Evolutionary conservation across 2,888 invertebrate genomes (phyloP), one percentile per base, ranked within the genome.

Genomic region (Acrobasis repandana): DNA sequence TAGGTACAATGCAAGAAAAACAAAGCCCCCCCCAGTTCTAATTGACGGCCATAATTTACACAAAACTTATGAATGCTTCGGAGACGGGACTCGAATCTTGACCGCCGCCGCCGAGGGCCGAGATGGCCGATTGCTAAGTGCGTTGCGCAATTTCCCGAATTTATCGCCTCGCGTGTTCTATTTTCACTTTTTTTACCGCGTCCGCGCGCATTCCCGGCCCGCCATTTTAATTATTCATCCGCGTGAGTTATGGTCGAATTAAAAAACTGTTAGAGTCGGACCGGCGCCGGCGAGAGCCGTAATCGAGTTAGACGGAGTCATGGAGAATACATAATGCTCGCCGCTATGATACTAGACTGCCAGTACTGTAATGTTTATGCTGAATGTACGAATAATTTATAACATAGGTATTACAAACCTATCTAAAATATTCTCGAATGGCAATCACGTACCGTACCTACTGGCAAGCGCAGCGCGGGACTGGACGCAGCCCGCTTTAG

Each of bases 171-270:
- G 80, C 81, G 81, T 78, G 77, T 77, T 74, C 72, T 69, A 68
- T 70, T 75, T 74, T 72, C 74, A 75, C 73, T 76, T 88, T 90
- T 90, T 90, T 90, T 87, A 81, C 87, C 82, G 81, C 72, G 78
- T 80, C 80, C 78, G 81, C 86, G 85, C 85, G 80, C 80, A 83
- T 83, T 85, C 84, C 86, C 83, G 81, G 69, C 83, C 81, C 86
- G 86, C 86, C 86, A 82, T 85, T 90, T 93, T 92, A 92, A 93
- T 93, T 93, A 93, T 93, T 92, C 92, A 92, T 90, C 82, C 82
- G 78, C 83, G 83, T 92, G 92, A 93, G 92, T 93, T 93, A 93
- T 93, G 92, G 91, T 87, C 90, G 90, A 92, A 93, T 93, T 92
- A 93, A 92, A 93, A 93, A 92, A 92, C 92, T 92, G 92, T 92